phyloP scores from a whole-genome alignment of 2,113 vertebrate genomes.

The Hydropotes inermis region DNA sequence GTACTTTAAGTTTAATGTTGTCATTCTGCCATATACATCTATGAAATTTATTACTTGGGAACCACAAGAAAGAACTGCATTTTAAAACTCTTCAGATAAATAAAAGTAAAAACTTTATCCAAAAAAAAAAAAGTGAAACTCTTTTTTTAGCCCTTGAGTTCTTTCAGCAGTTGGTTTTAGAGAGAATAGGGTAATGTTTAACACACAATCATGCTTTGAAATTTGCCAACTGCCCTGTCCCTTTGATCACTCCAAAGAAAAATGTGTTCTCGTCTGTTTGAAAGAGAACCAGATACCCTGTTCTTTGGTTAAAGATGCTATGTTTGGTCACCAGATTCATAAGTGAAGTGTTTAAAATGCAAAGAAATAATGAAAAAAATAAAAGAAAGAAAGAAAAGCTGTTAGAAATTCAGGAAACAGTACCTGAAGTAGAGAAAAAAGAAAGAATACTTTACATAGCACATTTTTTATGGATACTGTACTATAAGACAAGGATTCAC shows the following conservation, averaged over 20 bases:
- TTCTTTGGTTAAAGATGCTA: not conserved
- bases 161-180: conserved; percentile 36
- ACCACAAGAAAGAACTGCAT: conserved; percentile 39
- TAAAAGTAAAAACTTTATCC: conserved; percentile 26
- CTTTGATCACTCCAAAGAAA: conserved; percentile 52
- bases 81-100: conserved; percentile 44
- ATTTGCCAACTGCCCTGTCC: conserved; percentile 13
- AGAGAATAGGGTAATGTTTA: conserved; percentile 44
- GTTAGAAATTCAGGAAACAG: not conserved
- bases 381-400: not conserved
- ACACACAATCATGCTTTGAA: conserved; percentile 28
- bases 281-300: conserved; percentile 26
- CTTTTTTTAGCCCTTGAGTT: conserved; percentile 37
- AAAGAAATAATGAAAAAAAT: not conserved
- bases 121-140: not conserved
- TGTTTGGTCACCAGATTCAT: not conserved
- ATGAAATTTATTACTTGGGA: conserved; percentile 45
- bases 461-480: not conserved
- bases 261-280: conserved; percentile 12
- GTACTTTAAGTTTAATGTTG: conserved; percentile 16
- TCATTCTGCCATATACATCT: not conserved
- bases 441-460: not conserved
- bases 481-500: not conserved
- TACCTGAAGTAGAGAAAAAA: not conserved
- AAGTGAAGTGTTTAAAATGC: not conserved